Evolutionary conservation across 2,797 vertebrate species (phyloP).

Genomic region (Leptatherina wallacei): DNA sequence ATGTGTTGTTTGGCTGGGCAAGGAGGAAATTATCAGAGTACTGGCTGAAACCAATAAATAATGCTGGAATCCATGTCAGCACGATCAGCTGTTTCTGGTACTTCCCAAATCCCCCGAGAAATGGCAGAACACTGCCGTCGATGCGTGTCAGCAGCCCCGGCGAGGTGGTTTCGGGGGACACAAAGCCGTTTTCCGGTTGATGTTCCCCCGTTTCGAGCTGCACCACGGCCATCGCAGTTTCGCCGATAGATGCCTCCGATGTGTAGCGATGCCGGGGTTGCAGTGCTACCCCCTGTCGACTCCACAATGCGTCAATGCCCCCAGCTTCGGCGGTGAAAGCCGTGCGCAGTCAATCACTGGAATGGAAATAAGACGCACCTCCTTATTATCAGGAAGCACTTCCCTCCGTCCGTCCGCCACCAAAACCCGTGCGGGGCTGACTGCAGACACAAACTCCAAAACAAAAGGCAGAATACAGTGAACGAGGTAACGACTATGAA

Average conservation of each 20-base stretch:
- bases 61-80: constrained; percentile 95
- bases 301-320: constrained; percentile 80
- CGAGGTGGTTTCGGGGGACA: constrained; percentile 76
- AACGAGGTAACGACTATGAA: background rate
- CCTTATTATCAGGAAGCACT: constrained; percentile 72
- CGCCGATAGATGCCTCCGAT: constrained; percentile 70
- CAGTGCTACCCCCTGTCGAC: constrained; percentile 75
- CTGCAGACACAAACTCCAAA: constrained; percentile 5
- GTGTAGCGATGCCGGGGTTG: constrained; percentile 74
- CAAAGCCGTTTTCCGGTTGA: constrained; percentile 86
- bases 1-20: constrained; percentile 90
- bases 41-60: constrained; percentile 96
- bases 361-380: constrained; percentile 73
- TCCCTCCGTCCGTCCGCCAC: constrained; percentile 36
- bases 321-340: constrained; percentile 65
- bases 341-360: constrained; percentile 73
- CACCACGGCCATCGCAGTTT: constrained; percentile 81
- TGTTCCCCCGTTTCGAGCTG: constrained; percentile 79
- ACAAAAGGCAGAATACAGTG: constrained; percentile 15
- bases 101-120: constrained; percentile 91
- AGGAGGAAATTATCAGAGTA: constrained; percentile 94
- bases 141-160: constrained; percentile 87
- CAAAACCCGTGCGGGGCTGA: constrained; percentile 8
- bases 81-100: constrained; percentile 93
- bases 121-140: constrained; percentile 89